phyloP scores from a whole-genome alignment of 2,888 invertebrate species.

The Actias luna region DNA sequence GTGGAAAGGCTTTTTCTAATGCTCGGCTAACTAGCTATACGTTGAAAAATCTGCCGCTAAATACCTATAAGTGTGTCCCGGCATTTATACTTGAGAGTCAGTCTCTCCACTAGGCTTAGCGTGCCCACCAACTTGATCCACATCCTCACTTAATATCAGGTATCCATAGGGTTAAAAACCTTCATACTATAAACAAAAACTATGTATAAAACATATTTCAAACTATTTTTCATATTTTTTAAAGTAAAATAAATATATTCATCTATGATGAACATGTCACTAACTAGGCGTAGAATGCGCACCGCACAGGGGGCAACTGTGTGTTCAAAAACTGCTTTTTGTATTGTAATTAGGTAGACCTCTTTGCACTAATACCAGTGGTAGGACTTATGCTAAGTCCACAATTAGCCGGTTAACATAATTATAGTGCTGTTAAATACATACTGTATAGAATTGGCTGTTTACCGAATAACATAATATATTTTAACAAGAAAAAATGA shows the following conservation, averaged over 20 bases:
- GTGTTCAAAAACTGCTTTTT: constrained; percentile 34
- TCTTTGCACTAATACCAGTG: constrained; percentile 51
- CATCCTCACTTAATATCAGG: too few species aligned
- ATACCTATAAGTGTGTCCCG: too few species aligned
- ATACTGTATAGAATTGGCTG: not conserved
- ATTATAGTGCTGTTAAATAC: constrained; percentile 39
- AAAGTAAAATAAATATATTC: not conserved
- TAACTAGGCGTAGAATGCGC: constrained; percentile 60
- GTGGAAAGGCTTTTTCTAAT: too few species aligned
- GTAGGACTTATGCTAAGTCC: constrained; percentile 47
- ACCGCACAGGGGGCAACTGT: constrained; percentile 40
- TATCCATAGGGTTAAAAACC: not conserved
- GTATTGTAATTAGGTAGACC: constrained; percentile 65
- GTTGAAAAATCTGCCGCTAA: too few species aligned
- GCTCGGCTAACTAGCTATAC: too few species aligned
- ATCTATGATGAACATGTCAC: constrained; percentile 26
- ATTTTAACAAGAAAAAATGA: too few species aligned
- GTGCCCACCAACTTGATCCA: too few species aligned
- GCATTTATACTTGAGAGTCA: too few species aligned
- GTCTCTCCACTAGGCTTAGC: too few species aligned
- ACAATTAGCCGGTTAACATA: constrained; percentile 43
- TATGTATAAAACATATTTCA: too few species aligned
- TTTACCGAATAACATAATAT: too few species aligned
- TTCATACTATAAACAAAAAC: too few species aligned
- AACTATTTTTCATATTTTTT: not conserved